These are phyloP conservation scores for Spatulosminthurus flaviceps DNA, from an alignment of 2,888 invertebrate genomes.

Conservation along the genomic window DNA sequence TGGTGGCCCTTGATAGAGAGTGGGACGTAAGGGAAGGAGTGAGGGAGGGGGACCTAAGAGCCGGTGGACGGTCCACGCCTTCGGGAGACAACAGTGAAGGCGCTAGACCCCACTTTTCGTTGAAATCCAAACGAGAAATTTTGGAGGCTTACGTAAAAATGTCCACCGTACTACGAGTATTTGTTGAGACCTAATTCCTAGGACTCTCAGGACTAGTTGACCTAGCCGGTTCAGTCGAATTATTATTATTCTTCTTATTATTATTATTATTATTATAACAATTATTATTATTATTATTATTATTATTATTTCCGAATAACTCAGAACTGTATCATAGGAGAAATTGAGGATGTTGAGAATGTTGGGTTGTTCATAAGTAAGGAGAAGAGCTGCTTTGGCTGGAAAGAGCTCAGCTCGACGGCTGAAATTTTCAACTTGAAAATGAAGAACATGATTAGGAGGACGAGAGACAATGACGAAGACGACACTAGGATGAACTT, in stretches of 20 bases:
- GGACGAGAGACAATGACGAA: neutral
- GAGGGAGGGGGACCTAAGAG: conserved; percentile 62
- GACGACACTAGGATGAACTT: neutral
- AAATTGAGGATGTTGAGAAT: no score
- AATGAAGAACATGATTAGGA: neutral
- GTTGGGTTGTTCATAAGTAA: neutral
- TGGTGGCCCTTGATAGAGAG: conserved; percentile 61
- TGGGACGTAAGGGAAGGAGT: conserved; percentile 63
- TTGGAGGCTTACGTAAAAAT: conserved; percentile 73
- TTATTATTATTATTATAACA: no score
- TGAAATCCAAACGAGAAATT: conserved; percentile 98
- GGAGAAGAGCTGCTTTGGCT: neutral
- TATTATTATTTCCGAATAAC: no score
- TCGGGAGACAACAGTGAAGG: conserved; percentile 69
- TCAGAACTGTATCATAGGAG: no score
- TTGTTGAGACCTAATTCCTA: conserved; percentile 11
- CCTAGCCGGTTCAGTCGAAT: no score
- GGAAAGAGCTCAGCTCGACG: neutral
- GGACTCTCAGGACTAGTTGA: neutral
- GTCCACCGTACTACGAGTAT: conserved; percentile 11
- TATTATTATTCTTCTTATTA: no score
- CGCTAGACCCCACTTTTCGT: conserved; percentile 95
- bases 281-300: no score
- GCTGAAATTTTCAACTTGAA: neutral
- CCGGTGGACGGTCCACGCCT: conserved; percentile 62